Evolutionary conservation across 2,797 vertebrate genomes (phyloP).

Genomic region (Tapera naevia): DNA sequence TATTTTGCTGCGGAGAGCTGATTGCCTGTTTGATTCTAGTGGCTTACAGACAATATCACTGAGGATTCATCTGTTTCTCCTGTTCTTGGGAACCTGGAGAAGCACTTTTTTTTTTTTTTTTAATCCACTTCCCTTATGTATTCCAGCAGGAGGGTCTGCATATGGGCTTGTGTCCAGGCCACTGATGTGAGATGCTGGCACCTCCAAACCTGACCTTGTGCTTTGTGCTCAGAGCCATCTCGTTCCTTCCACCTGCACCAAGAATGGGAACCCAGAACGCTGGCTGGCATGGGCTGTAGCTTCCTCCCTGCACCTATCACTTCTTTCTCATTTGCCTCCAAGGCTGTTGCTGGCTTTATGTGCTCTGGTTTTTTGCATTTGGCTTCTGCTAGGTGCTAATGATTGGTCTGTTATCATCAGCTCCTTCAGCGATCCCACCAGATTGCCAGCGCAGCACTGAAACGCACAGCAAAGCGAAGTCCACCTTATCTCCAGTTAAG

Average conservation of each 20-base stretch:
- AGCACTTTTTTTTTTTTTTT: neutral
- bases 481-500: slow-evolving; percentile 6
- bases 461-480: neutral
- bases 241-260: accelerated
- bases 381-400: neutral
- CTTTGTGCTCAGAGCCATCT: neutral
- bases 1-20: slow-evolving; percentile 44
- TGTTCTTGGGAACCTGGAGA: neutral
- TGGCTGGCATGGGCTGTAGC: accelerated
- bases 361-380: neutral
- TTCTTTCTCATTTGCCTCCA: neutral
- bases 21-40: slow-evolving; percentile 61
- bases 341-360: neutral
- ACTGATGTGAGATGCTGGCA: neutral
- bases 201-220: neutral
- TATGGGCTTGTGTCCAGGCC: neutral
- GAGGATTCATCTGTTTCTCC: slow-evolving; percentile 18
- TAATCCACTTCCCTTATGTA: neutral
- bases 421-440: neutral
- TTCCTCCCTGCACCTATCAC: accelerated
- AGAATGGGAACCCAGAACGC: accelerated
- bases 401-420: neutral
- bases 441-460: neutral
- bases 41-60: slow-evolving; percentile 43
- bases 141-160: neutral